A percentile compares a stretch with the other conserved stretches of the same genome.
These are phyloP conservation scores for Drosophila maculinotata DNA, from an alignment of 2,888 invertebrate genomes.

Conservation along the genomic window DNA sequence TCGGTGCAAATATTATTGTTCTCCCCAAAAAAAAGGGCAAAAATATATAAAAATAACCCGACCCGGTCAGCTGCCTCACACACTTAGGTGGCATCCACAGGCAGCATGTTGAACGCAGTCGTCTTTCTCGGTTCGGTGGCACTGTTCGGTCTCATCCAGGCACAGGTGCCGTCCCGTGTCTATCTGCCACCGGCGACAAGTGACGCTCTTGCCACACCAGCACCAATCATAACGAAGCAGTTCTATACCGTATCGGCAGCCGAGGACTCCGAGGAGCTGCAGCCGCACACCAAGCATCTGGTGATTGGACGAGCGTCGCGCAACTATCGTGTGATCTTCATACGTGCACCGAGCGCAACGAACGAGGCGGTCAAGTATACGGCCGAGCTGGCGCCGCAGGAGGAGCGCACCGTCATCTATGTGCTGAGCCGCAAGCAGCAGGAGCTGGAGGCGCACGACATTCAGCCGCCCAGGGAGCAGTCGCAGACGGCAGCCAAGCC, in stretches of 20 bases:
- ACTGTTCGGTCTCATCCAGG: not conserved
- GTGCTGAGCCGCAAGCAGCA: slow-evolving; percentile 83
- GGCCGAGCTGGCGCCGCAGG: slow-evolving; percentile 83
- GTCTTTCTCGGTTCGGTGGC: slow-evolving; percentile 1
- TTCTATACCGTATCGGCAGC: slow-evolving; percentile 83
- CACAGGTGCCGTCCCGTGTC: slow-evolving; percentile 35
- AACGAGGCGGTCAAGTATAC: slow-evolving; percentile 70
- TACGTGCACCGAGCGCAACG: slow-evolving; percentile 80
- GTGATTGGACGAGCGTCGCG: slow-evolving; percentile 81
- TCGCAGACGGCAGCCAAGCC: slow-evolving; percentile 76
- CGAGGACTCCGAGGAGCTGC: slow-evolving; percentile 77
- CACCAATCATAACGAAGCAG: slow-evolving; percentile 82
- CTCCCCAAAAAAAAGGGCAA: slow-evolving; percentile 3
- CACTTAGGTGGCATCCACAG: slow-evolving; percentile 36
- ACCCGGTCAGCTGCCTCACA: slow-evolving; percentile 14
- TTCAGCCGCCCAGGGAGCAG: slow-evolving; percentile 75
- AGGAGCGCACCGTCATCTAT: slow-evolving; percentile 85
- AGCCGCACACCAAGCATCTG: slow-evolving; percentile 69
- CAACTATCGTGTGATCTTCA: slow-evolving; percentile 84
- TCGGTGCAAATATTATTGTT: slow-evolving; percentile 23
- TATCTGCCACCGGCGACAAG: slow-evolving; percentile 54
- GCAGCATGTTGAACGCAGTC: slow-evolving; percentile 42
- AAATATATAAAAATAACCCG: slow-evolving; percentile 31
- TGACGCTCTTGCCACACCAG: slow-evolving; percentile 27
- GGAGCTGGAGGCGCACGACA: slow-evolving; percentile 77